These are phyloP conservation scores for Florisuga fusca DNA, from an alignment of 2,797 vertebrate species.

Conservation along the genomic window DNA sequence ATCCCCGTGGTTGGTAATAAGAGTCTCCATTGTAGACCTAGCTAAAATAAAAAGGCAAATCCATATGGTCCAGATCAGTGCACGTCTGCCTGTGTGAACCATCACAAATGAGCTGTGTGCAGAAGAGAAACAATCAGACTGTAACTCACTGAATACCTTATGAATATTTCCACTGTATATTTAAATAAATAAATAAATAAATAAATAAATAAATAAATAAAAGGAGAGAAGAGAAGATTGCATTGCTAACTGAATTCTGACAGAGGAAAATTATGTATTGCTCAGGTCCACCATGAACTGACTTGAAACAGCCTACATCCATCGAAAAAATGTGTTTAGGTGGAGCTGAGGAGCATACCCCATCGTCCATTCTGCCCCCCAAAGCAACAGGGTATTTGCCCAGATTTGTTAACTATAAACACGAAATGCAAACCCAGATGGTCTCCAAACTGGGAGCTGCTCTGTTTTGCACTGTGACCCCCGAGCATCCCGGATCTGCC, in stretches of 20 bases:
- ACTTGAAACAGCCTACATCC: not conserved
- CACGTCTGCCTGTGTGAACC: not conserved
- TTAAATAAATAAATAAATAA: not conserved
- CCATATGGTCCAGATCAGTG: not conserved
- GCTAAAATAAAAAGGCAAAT: not conserved
- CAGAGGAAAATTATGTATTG: not conserved
- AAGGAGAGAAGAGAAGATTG: not conserved
- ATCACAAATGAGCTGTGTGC: not conserved
- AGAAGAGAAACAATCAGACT: not conserved
- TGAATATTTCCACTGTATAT: not conserved
- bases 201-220: not conserved
- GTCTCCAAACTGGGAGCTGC: not conserved
- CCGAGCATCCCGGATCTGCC: rapidly evolving
- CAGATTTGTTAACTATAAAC: not conserved
- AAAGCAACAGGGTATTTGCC: not conserved
- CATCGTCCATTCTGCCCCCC: not conserved
- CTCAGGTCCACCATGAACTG: not conserved
- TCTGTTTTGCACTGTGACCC: not conserved
- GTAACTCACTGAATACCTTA: not conserved
- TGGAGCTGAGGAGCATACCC: not conserved
- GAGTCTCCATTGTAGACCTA: not conserved
- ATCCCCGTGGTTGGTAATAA: not conserved
- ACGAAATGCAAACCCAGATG: rapidly evolving
- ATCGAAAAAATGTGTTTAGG: rapidly evolving
- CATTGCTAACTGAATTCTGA: not conserved